Evolutionary conservation across 53 echinoderm and acorn worm genomes (phyloP), one percentile per base, ranked within the genome.

Genomic region (Arbacia lixula): DNA sequence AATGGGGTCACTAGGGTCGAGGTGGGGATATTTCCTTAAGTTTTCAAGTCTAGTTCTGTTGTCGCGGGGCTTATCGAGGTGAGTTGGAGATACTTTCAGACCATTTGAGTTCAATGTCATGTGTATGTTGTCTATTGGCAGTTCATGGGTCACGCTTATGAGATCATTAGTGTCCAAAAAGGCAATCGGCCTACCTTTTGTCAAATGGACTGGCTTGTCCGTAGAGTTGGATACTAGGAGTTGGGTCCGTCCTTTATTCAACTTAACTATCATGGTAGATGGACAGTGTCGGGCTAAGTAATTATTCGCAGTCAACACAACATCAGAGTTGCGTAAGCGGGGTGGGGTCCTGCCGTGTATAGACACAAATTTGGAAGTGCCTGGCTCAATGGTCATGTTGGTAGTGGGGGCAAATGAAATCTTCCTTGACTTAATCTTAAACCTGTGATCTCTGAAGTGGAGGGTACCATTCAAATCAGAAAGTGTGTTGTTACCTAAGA

Each of bases 11-110:
- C 50, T 34, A 50, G 31, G 19, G 10, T 84, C 84, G 25, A 84
- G 53, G 55, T 84, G 67, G 12, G 84, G 84, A 46, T 84, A 84
- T 40, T 84, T 84, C 19, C 52, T 8, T 22, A 67, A 24, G 31
- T 84, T 67, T 2, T 20, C 21, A 21, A 46, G 84, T 52, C 68
- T 83, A n/a, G 54, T 33, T 19, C 37, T 37, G n/a, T 14, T 46
- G 46, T 46, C 14, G 14, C 14, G 46, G 14, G 6, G 8, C 6
- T 14, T 46, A 46, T 46, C 14, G 6, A 10, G 46, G 14, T 46
- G 6, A 10, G 46, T 46, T 6, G 46, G 46, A 46, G 46, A 14
- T 6, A 46, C 46, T 10, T 10, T 46, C 8, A 10, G 46, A 14
- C n/a, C 8, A 46, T 46, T 46, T 6, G 46, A 10, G 8, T 6